Base-by-base conservation (phyloP, 2,113 vertebrate genomes). In the Sander vitreus region DNA sequence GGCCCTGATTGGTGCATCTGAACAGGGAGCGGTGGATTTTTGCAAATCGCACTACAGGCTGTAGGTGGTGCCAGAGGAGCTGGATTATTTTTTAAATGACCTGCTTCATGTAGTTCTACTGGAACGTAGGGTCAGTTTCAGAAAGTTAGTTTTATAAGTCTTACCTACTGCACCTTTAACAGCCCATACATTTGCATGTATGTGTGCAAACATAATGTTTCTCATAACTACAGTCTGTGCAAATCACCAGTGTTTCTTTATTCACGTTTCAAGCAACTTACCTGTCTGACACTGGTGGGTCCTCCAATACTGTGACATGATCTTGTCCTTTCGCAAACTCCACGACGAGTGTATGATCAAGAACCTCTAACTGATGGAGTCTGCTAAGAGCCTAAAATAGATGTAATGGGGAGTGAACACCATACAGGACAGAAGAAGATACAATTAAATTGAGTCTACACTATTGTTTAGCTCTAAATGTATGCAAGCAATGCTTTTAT, bases 241-340 rank as follows among this genome's bases (percentile, higher is more conserved):
- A 48, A 48, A 60, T 21, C 33, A 36, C 57, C 12, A 2, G 27
- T 53, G 16, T 48, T 36, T 75, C 10, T 47, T 25, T 6, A 43
- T 43, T 30, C 50, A 43, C 2, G n/a, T 36, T 33, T 58, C 3
- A 57, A 33, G 11, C 27, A 7, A 64, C 70, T 3, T 85, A 96
- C 95, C 92, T 96, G 76, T 96, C 94, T 58, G 95, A 93, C 60
- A 92, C 85, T 21, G 95, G 95, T 30, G 96, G 91, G 45, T 97
- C 96, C 85, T 96, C 97, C 67, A 96, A 91, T 10, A 96, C 94
- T 2, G 94, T 95, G 47, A 93, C 47, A 5, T 84, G 88, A 54
- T 98, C 97, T 89, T 98, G 96, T 16, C 96, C 97, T 93, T 96
- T 98, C 0, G 97, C 97, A 93, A 97, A 98, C 90, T 98, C 97